Evolutionary conservation across 2,797 vertebrate genomes (phyloP).

Genomic region (Pterois miles): DNA sequence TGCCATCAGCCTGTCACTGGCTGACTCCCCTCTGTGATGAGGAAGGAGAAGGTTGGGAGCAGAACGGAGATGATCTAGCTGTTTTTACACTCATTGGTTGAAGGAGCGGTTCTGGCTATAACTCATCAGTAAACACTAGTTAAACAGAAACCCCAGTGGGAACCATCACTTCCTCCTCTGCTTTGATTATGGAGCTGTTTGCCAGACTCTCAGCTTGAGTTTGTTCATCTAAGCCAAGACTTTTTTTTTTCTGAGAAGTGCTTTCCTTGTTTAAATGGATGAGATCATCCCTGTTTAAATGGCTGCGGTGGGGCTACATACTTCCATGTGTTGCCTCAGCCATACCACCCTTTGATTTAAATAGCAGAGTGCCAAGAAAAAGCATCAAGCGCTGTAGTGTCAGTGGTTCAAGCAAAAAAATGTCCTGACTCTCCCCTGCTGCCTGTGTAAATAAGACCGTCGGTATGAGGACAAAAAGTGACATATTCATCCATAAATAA

Average conservation of each 20-base stretch:
- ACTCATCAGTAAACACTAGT: conserved; percentile 22
- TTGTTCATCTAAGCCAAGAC: background rate
- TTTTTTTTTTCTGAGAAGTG: conserved; percentile 29
- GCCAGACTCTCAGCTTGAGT: conserved; percentile 29
- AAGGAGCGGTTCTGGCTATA: background rate
- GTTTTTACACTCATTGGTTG: conserved; percentile 26
- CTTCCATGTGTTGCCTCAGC: conserved; percentile 6
- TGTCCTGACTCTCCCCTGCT: background rate
- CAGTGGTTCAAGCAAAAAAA: background rate
- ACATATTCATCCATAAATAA: background rate
- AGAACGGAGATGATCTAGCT: conserved; percentile 29
- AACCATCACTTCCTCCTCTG: conserved; percentile 23
- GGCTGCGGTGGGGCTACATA: background rate
- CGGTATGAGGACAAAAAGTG: background rate
- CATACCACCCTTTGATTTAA: background rate
- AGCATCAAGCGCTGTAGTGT: background rate
- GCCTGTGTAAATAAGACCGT: background rate
- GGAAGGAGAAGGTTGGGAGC: conserved; percentile 41
- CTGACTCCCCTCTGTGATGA: conserved; percentile 39
- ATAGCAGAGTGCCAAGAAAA: conserved; percentile 14
- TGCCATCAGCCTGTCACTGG: conserved; percentile 50
- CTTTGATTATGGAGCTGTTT: conserved; percentile 36
- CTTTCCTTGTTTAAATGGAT: conserved; percentile 40
- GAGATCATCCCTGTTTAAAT: conserved; percentile 41
- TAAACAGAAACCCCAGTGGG: conserved; percentile 34